Percentiles rank a stretch among this genome's conserved stretches.
phyloP scores from a whole-genome alignment of 2,113 vertebrate species.

The Aepyceros melampus region DNA sequence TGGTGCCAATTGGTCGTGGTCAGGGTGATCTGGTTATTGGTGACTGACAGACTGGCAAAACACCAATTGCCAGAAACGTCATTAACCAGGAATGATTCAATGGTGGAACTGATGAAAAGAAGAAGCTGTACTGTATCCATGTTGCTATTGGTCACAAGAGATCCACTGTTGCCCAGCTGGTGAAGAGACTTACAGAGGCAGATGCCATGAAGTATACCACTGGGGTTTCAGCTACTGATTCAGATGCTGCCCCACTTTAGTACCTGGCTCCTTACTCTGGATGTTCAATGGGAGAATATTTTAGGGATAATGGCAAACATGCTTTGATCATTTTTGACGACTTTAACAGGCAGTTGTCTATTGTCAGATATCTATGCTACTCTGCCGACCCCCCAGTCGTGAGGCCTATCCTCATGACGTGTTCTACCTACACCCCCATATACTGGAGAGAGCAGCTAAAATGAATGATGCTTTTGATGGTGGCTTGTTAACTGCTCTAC shows the following conservation, averaged over 20 bases:
- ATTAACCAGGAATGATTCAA: slow-evolving; percentile 98
- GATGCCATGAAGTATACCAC: slow-evolving; percentile 99
- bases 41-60: slow-evolving; percentile 98
- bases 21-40: slow-evolving; percentile 98
- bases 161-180: slow-evolving; percentile 95
- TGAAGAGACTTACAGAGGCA: slow-evolving; percentile 95
- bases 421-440: slow-evolving; percentile 96
- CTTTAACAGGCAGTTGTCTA: slow-evolving; percentile 98
- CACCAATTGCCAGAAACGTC: slow-evolving; percentile 95
- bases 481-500: slow-evolving; percentile 93
- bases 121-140: slow-evolving; percentile 98
- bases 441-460: slow-evolving; percentile 95
- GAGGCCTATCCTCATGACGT: slow-evolving; percentile 97
- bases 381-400: slow-evolving; percentile 93
- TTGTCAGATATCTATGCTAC: slow-evolving; percentile 95
- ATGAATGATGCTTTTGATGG: slow-evolving; percentile 97
- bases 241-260: slow-evolving; percentile 95
- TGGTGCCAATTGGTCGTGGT: slow-evolving; percentile 96
- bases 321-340: slow-evolving; percentile 98
- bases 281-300: slow-evolving; percentile 98
- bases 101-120: slow-evolving; percentile 95
- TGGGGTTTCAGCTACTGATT: slow-evolving; percentile 68
- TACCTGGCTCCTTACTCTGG: slow-evolving; percentile 97
- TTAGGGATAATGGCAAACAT: slow-evolving; percentile 97
- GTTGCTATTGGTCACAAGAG: slow-evolving; percentile 98